A percentile compares a stretch with the other conserved stretches of the same genome.
Evolutionary conservation across 2,888 invertebrate species (phyloP).

Genomic region (Thelaira solivaga): DNA sequence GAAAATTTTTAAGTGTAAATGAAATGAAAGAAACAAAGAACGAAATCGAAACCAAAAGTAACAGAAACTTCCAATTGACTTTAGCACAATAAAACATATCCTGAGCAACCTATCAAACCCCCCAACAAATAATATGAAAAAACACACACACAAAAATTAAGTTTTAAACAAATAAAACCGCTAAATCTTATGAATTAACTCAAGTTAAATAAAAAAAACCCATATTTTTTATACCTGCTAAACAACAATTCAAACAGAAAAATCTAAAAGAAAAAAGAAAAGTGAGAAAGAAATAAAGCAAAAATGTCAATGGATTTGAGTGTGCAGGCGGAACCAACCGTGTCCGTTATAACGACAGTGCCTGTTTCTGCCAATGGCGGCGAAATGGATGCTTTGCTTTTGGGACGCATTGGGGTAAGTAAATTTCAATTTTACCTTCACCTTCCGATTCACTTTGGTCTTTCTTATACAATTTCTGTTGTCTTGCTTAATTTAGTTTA

Average conservation of each 20-base stretch:
- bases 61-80: constrained; percentile 32
- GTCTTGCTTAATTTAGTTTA: constrained; percentile 29
- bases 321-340: constrained; percentile 73
- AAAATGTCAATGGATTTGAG: constrained; percentile 75
- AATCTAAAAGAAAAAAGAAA: neutral
- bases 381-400: constrained; percentile 87
- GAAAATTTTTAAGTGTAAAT: too few relatives aligned
- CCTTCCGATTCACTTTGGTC: neutral
- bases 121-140: constrained; percentile 9
- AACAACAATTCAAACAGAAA: neutral
- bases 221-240: constrained; percentile 55
- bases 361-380: constrained; percentile 79
- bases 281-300: constrained; percentile 7
- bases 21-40: neutral
- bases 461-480: neutral
- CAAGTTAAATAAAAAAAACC: constrained; percentile 32
- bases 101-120: constrained; percentile 21
- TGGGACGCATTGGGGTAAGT: constrained; percentile 88
- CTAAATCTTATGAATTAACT: constrained; percentile 54
- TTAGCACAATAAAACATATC: constrained; percentile 59
- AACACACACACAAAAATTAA: constrained; percentile 9
- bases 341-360: constrained; percentile 75
- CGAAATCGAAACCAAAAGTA: neutral
- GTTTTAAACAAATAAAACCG: constrained; percentile 19
- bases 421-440: neutral